phyloP scores from a whole-genome alignment of 2,888 invertebrate species.

The Craniophora ligustri region DNA sequence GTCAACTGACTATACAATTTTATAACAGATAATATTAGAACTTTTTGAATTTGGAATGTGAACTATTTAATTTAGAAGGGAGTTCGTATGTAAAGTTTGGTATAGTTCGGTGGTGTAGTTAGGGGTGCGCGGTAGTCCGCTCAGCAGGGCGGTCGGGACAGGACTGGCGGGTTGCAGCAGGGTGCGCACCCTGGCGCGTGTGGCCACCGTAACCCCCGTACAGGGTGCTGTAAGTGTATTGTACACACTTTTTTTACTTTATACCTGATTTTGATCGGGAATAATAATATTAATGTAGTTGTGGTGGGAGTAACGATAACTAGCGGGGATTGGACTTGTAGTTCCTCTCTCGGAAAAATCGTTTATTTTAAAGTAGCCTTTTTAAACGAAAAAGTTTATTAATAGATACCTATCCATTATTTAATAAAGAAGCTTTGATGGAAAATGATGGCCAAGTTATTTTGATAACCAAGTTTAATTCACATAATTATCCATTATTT shows the following conservation, averaged over 20 bases:
- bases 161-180: conserved; percentile 73
- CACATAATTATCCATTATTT: too few relatives aligned
- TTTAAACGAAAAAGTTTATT: too few relatives aligned
- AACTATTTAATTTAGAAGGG: conserved; percentile 20
- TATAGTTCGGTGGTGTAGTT: conserved; percentile 51
- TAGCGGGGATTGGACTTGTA: background rate
- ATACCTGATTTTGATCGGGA: conserved; percentile 49
- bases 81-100: conserved; percentile 55
- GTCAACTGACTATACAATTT: background rate
- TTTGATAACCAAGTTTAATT: background rate
- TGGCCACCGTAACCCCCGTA: conserved; percentile 73
- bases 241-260: conserved; percentile 46
- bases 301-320: conserved; percentile 24
- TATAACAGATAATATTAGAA: background rate
- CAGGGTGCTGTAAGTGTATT: conserved; percentile 60
- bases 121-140: conserved; percentile 85
- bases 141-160: conserved; percentile 77
- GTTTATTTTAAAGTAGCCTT: too few relatives aligned
- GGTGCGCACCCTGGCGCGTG: conserved; percentile 81
- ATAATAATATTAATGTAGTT: conserved; percentile 44
- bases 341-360: background rate
- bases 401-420: too few relatives aligned
- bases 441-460: background rate
- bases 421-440: too few relatives aligned
- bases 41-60: conserved; percentile 25